Base-by-base conservation (phyloP, 2,888 invertebrate species). In the Pyrocoelia pectoralis region DNA sequence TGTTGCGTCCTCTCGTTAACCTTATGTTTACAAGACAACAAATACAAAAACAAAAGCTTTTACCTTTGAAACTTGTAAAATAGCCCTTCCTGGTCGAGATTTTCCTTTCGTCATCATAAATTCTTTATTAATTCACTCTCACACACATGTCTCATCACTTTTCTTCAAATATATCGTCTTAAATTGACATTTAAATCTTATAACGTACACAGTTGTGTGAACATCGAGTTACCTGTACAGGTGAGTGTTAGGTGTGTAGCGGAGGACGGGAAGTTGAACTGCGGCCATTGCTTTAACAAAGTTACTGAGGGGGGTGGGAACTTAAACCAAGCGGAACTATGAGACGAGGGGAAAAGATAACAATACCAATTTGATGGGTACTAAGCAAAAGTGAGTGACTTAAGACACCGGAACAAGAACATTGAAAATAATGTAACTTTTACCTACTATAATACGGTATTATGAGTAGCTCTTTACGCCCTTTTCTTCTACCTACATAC, bases 61-160 rank as follows among this genome's bases (percentile, higher is more conserved):
- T 79, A 91, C 91, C 90, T 91, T 91, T 56, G 90, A 89, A 76
- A 90, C 88, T 82, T 91, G 91, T 80, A 87, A 90, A 63, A 91
- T 84, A 70, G 91, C 90, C 76, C 84, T 86, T 67, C 83, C 84
- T 75, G 84, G 78, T 58, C 83, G 84, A 72, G 79, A 78, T 78
- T 86, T 87, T 62, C 86, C 84, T 79, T 88, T 88, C 72, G 86
- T 86, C 86, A 87, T 87, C 68, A 69, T 68, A 52, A 59, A 58
- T 60, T 80, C 78, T 73, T 70, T 73, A 72, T 63, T 53, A 70
- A 82, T 82, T 80, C 79, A 80, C 79, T 80, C 74, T 72, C 77
- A 79, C 78, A 81, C 74, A 77, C 78, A 82, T 81, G 80, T 60
- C 51, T 24, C 54, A 61, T 49, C 63, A 65, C 66, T 69, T 68